These are phyloP conservation scores for Trypoxylus dichotomus DNA, from an alignment of 1,140 invertebrate genomes.

Conservation along the genomic window DNA sequence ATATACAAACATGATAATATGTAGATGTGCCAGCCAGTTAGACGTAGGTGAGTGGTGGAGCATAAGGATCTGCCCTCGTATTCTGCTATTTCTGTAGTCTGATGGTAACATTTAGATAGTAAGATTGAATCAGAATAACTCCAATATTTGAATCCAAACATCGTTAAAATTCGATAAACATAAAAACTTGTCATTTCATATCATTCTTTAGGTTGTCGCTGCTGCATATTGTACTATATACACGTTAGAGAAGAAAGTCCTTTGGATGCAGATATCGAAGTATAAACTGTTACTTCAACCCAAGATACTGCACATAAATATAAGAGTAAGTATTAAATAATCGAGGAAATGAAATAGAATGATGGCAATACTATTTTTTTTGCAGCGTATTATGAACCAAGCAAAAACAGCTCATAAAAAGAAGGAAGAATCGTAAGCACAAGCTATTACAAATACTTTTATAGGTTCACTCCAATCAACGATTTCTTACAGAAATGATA, in stretches of 20 bases:
- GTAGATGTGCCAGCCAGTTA: no score
- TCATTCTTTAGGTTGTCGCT: not conserved
- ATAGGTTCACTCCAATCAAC: not conserved
- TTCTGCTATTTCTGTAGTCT: no score
- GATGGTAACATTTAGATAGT: no score
- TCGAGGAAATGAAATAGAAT: not conserved
- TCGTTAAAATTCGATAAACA: no score
- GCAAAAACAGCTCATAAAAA: not conserved
- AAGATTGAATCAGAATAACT: no score
- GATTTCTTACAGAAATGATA: not conserved
- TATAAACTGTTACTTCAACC: slow-evolving; percentile 4
- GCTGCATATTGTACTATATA: slow-evolving; percentile 25
- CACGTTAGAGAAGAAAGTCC: not conserved
- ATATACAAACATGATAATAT: no score
- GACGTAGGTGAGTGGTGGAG: no score
- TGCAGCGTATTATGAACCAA: not conserved
- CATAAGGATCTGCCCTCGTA: no score
- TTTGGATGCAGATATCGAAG: slow-evolving; percentile 14
- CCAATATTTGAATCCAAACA: no score
- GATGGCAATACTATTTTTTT: not conserved
- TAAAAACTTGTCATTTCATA: no score
- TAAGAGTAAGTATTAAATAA: not conserved
- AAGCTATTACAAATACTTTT: not conserved
- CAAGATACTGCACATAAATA: slow-evolving; percentile 1
- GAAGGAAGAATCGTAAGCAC: not conserved